Percentiles rank a stretch among this genome's conserved stretches.
These are phyloP conservation scores for Galleria mellonella DNA, from an alignment of 1,140 invertebrate genomes.

Conservation along the genomic window DNA sequence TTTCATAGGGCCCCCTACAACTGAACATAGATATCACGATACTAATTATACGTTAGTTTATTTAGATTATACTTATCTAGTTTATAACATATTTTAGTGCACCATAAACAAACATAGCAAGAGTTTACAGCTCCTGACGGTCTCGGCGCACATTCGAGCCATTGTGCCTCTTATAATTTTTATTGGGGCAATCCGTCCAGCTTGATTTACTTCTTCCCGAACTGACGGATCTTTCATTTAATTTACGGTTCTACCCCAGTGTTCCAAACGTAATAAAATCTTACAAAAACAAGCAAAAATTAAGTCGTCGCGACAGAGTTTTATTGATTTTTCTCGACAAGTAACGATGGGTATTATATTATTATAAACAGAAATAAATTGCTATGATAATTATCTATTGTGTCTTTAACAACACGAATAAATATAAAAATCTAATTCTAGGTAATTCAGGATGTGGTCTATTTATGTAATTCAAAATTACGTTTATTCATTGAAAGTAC, in stretches of 20 bases:
- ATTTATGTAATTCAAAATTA: no score
- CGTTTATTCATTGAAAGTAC: no score
- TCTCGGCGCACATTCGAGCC: conserved; percentile 58
- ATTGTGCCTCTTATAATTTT: conserved; percentile 74
- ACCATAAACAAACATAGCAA: conserved; percentile 71
- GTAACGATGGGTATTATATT: background rate
- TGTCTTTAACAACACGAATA: no score
- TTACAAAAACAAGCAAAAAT: conserved; percentile 69
- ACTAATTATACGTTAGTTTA: conserved; percentile 68
- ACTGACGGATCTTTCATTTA: conserved; percentile 72
- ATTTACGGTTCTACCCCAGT: conserved; percentile 68
- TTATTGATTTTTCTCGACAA: conserved; percentile 7
- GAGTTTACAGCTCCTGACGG: conserved; percentile 68
- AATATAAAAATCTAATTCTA: no score
- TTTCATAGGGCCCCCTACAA: conserved; percentile 15
- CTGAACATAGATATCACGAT: conserved; percentile 44
- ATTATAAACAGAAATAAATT: background rate
- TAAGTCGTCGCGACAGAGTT: conserved; percentile 26
- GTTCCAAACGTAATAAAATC: conserved; percentile 64
- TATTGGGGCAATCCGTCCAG: conserved; percentile 71
- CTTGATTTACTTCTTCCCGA: conserved; percentile 73
- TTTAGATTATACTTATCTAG: conserved; percentile 71
- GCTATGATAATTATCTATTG: no score
- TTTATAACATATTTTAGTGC: conserved; percentile 73
- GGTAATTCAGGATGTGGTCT: no score